phyloP scores from a whole-genome alignment of 2,113 vertebrate species.

The Aix galericulata region DNA sequence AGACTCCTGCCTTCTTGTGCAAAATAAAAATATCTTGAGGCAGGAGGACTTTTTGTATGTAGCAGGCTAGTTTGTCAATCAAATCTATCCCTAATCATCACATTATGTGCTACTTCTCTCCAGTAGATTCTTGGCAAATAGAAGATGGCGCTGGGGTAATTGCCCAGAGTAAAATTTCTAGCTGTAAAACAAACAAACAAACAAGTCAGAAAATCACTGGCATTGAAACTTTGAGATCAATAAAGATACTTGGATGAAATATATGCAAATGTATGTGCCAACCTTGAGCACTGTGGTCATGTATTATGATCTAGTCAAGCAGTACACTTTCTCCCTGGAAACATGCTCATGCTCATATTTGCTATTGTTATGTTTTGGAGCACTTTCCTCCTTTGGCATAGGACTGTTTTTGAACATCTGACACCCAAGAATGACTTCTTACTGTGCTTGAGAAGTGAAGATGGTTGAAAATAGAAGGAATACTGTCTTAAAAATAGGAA shows the following conservation, averaged over 20 bases:
- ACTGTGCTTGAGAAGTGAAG: background rate
- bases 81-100: background rate
- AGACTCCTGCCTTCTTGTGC: background rate
- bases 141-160: background rate
- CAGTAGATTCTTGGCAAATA: background rate
- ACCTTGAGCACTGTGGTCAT: background rate
- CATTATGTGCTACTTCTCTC: background rate
- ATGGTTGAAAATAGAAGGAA: background rate
- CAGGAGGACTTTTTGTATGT: background rate
- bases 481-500: background rate
- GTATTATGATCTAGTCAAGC: too few relatives aligned
- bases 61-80: background rate
- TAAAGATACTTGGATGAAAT: background rate
- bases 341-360: background rate
- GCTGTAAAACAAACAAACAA: background rate
- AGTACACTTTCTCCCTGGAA: background rate
- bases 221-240: background rate
- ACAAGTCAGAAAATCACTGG: background rate
- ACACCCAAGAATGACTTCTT: background rate
- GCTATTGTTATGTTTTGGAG: background rate
- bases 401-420: background rate
- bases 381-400: background rate
- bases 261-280: rapidly evolving
- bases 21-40: background rate
- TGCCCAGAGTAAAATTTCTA: background rate